Conservation (phyloP, 2,888 invertebrate genomes). For the Polietes domitor region DNA sequence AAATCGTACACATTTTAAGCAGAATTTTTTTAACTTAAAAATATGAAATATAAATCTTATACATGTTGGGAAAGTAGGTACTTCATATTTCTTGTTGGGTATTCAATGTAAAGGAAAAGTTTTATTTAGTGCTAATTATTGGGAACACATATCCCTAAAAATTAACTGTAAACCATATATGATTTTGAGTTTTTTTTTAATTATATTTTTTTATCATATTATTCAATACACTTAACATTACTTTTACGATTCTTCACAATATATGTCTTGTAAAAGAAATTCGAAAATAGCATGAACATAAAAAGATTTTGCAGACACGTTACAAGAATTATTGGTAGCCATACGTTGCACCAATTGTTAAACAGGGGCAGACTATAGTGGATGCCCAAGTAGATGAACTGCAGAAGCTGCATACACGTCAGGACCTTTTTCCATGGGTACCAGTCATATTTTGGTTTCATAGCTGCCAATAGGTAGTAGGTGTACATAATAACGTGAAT, state of each 20-base stretch:
- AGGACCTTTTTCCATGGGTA: constrained; percentile 90
- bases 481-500: constrained; percentile 91
- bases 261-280: constrained; percentile 73
- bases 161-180: no score
- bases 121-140: no score
- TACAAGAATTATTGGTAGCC: constrained; percentile 37
- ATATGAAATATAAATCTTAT: no score
- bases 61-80: no score
- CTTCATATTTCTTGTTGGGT: no score
- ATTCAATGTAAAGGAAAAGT: no score
- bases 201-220: no score
- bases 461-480: constrained; percentile 88
- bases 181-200: no score
- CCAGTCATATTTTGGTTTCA: constrained; percentile 83
- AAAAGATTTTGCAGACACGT: constrained; percentile 69
- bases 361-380: constrained; percentile 81
- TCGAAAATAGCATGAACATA: constrained; percentile 71
- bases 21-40: no score
- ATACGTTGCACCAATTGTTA: constrained; percentile 67
- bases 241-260: constrained; percentile 27
- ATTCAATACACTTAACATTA: no score
- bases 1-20: no score
- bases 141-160: no score
- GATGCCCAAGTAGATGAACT: constrained; percentile 83
- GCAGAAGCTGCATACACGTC: constrained; percentile 90